Base-by-base conservation (phyloP, 2,888 invertebrate genomes). In the Dromius quadrimaculatus region DNA sequence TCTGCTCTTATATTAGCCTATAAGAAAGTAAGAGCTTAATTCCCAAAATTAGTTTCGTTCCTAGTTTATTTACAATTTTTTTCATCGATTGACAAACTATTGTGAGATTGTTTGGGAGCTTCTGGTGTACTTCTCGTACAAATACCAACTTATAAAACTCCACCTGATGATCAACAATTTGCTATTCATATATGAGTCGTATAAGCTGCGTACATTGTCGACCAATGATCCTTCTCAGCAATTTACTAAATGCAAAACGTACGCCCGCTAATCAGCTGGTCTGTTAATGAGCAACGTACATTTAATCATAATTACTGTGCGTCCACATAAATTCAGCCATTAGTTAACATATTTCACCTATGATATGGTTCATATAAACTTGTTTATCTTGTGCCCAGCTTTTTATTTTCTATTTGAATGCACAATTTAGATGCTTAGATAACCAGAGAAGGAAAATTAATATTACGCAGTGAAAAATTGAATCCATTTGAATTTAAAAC, bases 231-330 rank as follows among this genome's bases (percentile, higher is more conserved):
- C 5, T 43, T 11, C 1, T 43, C 11, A 5, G 8, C n/a, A 50
- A 50, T 13, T 19, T 41, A 15, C 15, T 47, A n/a, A 11, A 22
- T 36, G 20, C 20, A 36, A 4, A 34, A n/a, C 36, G 20, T 22
- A 63, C 63, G 43, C 63, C 63, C 63, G 43, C 63, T 63, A 63
- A 63, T 63, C 41, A 63, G 19, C 8, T 17, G 63, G 8, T 17
- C 41, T 11, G 62, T 62, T 63, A 45, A 28, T 59, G 34, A 36
- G 59, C 23, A 11, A 9, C 22, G 59, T 59, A 34, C 9, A 45
- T 63, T 63, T 45, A 43, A 45, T 63, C 63, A 63, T 63, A 63
- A 63, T 63, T 63, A 63, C 63, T n/a, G 41, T 32, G 23, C 43
- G 41, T 23, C 23, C 45, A 28, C 28, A 63, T 63, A 63, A 63